Evolutionary conservation across 2,888 invertebrate genomes (phyloP), one percentile per base, ranked within the genome.

Genomic region (Gymnoscelis rufifasciata): DNA sequence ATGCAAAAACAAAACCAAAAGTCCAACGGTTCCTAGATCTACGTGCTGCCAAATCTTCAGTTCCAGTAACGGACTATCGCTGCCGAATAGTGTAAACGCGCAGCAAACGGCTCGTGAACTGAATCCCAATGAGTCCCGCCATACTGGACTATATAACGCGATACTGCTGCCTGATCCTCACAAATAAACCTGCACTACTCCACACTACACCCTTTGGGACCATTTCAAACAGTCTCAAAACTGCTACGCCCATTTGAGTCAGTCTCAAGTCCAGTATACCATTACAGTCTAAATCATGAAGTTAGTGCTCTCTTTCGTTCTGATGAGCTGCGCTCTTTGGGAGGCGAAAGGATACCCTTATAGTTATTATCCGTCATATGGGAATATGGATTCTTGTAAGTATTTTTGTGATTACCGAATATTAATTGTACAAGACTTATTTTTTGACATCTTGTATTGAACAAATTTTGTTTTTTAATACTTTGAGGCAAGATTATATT

Each of bases 81-180:
- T 66, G 68, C 63, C 74, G 71, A 76, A 73, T 70, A 66, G 71
- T 68, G 77, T 74, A 74, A 75, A 77, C 59, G 53, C 69, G 33
- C 68, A 77, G 76, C 78, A 68, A 57, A 60, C 14, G 33, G 24
- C 13, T 44, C 84, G 82, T 81, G 87, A 35, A 35, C 41, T 61
- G 87, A 64, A 84, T 88, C 74, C 66, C 76, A 86, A 88, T 84
- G 62, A 83, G 70, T 72, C 73, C 77, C 55, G 73, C 55, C 71
- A 59, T 66, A 62, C 67, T 66, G 67, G 73, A 71, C 64, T 88
- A 88, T 86, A 88, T 75, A 87, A 81, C 64, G 74, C 74, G 74
- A 52, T 55, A 53, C 45, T 62, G 60, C 63, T 48, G 56, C 55
- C 50, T 51, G 48, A 51, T 57, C 68, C 65, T 49, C 84, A 84